Evolutionary conservation across 2,797 vertebrate genomes (phyloP).

Genomic region (Tiaroga cobitis): DNA sequence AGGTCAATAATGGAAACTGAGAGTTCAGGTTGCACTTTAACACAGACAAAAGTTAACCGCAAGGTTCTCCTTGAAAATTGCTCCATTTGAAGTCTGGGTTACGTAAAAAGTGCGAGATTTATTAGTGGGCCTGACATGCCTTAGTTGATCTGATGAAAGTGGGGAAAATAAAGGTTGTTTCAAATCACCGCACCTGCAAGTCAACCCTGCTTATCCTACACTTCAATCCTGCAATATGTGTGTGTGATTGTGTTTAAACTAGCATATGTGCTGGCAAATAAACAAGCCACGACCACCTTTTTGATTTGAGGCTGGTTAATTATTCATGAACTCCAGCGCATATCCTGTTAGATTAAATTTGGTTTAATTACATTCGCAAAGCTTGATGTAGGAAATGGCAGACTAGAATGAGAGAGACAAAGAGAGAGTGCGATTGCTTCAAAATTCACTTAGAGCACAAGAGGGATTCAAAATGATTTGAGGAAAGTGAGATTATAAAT

Average conservation of each 20-base stretch:
- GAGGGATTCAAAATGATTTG: conserved; percentile 7
- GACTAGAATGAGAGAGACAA: background rate
- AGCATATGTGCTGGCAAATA: background rate
- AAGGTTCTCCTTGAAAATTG: background rate
- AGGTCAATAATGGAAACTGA: conserved; percentile 38
- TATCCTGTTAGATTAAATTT: conserved; percentile 73
- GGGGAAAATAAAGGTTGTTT: conserved; percentile 26
- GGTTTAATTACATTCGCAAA: conserved; percentile 76
- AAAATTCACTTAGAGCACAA: conserved; percentile 25
- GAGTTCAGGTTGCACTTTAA: conserved; percentile 36
- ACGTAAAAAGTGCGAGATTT: conserved; percentile 5
- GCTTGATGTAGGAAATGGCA: conserved; percentile 59
- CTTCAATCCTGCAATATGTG: background rate
- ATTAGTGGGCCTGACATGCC: conserved; percentile 13
- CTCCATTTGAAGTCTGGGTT: conserved; percentile 15
- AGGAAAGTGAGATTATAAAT: conserved; percentile 18
- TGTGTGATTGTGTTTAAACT: conserved; percentile 6
- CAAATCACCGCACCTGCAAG: background rate
- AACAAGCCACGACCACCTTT: conserved; percentile 36
- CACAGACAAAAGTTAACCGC: conserved; percentile 38
- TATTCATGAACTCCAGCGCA: conserved; percentile 74
- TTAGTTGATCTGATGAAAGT: conserved; percentile 11
- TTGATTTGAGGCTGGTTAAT: conserved; percentile 66
- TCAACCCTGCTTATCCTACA: conserved; percentile 7
- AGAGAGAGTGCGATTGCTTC: conserved; percentile 32